These are phyloP conservation scores for Tinea semifulvella DNA, from an alignment of 2,888 invertebrate species.

Conservation along the genomic window DNA sequence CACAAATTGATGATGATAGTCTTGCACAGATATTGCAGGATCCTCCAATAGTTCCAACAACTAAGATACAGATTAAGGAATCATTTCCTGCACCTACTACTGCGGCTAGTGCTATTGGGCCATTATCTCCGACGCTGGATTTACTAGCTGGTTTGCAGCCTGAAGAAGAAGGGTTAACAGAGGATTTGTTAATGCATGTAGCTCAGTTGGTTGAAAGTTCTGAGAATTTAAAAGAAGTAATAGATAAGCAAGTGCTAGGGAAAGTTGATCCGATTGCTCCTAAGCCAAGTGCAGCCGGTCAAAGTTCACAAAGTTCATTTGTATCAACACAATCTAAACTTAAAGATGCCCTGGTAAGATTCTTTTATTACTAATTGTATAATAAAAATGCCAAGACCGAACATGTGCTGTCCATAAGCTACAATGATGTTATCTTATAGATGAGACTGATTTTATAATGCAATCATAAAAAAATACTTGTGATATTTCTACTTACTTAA, in stretches of 20 bases:
- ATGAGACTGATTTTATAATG: too few species aligned
- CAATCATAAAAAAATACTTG: too few species aligned
- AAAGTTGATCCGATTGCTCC: constrained; percentile 43
- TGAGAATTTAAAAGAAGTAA: constrained; percentile 75
- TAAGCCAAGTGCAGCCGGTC: not conserved
- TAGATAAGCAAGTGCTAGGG: constrained; percentile 71
- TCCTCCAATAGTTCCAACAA: constrained; percentile 33
- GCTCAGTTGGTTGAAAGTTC: constrained; percentile 75
- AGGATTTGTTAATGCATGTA: constrained; percentile 77
- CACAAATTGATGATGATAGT: constrained; percentile 57
- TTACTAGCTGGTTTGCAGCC: constrained; percentile 68
- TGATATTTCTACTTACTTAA: too few species aligned
- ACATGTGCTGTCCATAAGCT: too few species aligned
- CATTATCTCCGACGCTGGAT: constrained; percentile 68
- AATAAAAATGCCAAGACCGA: too few species aligned
- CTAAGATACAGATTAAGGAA: constrained; percentile 14
- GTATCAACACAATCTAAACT: constrained; percentile 4
- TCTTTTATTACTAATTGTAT: too few species aligned
- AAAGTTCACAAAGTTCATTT: not conserved
- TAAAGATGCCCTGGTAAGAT: too few species aligned
- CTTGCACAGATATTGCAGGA: constrained; percentile 60
- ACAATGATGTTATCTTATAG: too few species aligned
- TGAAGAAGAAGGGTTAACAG: constrained; percentile 73
- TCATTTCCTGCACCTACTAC: constrained; percentile 32
- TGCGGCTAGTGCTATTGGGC: constrained; percentile 59